Evolutionary conservation across 1,140 invertebrate genomes (phyloP).

Genomic region (Periplaneta americana): DNA sequence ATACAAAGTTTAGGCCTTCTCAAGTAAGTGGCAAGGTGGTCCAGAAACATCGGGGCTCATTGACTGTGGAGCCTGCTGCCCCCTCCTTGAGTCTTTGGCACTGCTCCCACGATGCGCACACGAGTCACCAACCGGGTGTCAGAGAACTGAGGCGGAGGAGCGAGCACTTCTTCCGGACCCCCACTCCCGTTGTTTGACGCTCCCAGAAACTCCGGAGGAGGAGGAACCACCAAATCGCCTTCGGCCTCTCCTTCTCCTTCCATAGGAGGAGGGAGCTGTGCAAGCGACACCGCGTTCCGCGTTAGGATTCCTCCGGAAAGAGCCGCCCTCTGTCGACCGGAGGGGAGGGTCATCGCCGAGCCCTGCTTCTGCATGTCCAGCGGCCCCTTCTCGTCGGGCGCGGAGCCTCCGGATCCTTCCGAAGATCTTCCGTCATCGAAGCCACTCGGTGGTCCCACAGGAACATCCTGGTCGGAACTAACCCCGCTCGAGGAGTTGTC

Average conservation of each 20-base stretch:
- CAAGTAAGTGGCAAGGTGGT: not conserved
- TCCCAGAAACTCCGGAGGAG: conserved; percentile 69
- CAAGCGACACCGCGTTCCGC: conserved; percentile 66
- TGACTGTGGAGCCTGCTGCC: conserved; percentile 42
- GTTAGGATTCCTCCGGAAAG: conserved; percentile 34
- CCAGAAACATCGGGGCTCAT: conserved; percentile 23
- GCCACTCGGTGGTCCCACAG: conserved; percentile 39
- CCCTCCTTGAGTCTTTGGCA: conserved; percentile 51
- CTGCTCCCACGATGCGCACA: conserved; percentile 71
- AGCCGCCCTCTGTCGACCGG: not conserved
- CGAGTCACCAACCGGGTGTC: conserved; percentile 44
- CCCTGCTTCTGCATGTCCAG: not conserved
- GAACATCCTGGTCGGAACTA: conserved; percentile 75
- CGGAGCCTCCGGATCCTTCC: conserved; percentile 9
- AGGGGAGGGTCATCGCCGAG: not conserved
- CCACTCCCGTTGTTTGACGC: conserved; percentile 32
- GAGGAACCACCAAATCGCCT: conserved; percentile 57
- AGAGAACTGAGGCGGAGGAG: conserved; percentile 66
- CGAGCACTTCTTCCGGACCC: conserved; percentile 40
- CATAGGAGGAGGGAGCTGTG: conserved; percentile 73
- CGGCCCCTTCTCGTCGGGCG: not conserved
- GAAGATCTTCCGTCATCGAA: conserved; percentile 34
- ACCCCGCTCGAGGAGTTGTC: conserved; percentile 84
- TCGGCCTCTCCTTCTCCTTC: conserved; percentile 66
- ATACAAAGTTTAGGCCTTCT: not conserved